A percentile compares a stretch with the other conserved stretches of the same genome.
phyloP scores from a whole-genome alignment of 2,113 vertebrate genomes.

The Aegotheles bennettii region DNA sequence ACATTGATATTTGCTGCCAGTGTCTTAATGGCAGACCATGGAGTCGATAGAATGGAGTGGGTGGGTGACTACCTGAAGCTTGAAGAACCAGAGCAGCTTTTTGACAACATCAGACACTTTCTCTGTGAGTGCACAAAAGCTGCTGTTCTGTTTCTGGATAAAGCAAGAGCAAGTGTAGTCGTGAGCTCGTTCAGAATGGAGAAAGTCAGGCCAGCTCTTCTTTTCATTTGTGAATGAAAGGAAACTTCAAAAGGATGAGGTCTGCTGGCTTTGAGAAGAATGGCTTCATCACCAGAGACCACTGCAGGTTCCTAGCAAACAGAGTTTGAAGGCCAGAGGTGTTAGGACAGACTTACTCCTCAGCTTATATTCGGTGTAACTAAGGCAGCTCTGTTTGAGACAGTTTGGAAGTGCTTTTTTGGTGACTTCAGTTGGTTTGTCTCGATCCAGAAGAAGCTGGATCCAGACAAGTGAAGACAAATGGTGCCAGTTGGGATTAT shows the following conservation, averaged over 20 bases:
- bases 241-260: not conserved
- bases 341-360: not conserved
- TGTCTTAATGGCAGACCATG: rapidly evolving
- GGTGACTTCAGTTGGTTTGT: not conserved
- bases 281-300: not conserved
- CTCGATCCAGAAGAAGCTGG: not conserved
- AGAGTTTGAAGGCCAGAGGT: not conserved
- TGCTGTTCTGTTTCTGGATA: not conserved
- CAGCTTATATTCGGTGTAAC: rapidly evolving
- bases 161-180: not conserved
- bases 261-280: not conserved
- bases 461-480: not conserved
- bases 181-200: not conserved
- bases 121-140: not conserved
- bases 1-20: not conserved
- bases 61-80: rapidly evolving
- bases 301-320: not conserved
- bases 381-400: not conserved
- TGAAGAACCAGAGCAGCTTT: not conserved
- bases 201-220: not conserved
- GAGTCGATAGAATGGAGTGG: not conserved
- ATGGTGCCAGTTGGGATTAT: not conserved
- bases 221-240: not conserved
- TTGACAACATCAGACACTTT: rapidly evolving
- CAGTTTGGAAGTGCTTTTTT: not conserved